Percentiles rank a stretch among this genome's conserved stretches.
phyloP scores from a whole-genome alignment of 35 echinoderm and acorn worm genomes.

The Strongylocentrotus purpuratus region DNA sequence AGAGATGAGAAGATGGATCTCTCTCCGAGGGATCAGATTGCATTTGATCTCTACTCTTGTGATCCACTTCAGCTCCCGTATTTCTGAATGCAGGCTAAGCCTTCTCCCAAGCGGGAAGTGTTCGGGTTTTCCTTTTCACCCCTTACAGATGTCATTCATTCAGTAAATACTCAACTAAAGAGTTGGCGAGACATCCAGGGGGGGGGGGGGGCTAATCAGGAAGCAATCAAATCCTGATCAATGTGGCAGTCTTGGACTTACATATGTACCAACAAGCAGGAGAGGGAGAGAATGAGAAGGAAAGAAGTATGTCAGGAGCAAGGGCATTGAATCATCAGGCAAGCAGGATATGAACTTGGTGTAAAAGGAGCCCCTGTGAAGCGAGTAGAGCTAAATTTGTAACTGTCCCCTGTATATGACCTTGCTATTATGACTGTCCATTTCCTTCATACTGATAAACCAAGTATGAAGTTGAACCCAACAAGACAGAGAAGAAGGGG shows the following conservation, averaged over 20 bases:
- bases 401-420: neutral
- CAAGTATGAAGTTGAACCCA: neutral
- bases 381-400: neutral
- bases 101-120: neutral
- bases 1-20: neutral
- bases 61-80: neutral
- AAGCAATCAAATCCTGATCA: neutral
- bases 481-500: neutral
- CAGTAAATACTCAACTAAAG: neutral
- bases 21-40: neutral
- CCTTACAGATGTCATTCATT: neutral
- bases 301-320: neutral
- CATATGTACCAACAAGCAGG: neutral
- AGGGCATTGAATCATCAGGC: neutral
- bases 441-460: neutral
- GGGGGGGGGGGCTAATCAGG: neutral
- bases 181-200: too few species aligned
- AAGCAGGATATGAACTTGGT: constrained; percentile 1
- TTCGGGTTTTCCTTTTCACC: neutral
- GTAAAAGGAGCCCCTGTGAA: constrained; percentile 15
- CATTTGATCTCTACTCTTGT: neutral
- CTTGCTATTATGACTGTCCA: constrained; percentile 17
- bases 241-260: neutral
- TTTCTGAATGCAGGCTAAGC: neutral
- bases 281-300: neutral